A percentile compares a stretch with the other conserved stretches of the same genome.
These are phyloP conservation scores for Odobenus rosmarus DNA, from an alignment of 2,113 vertebrate genomes.

Conservation along the genomic window DNA sequence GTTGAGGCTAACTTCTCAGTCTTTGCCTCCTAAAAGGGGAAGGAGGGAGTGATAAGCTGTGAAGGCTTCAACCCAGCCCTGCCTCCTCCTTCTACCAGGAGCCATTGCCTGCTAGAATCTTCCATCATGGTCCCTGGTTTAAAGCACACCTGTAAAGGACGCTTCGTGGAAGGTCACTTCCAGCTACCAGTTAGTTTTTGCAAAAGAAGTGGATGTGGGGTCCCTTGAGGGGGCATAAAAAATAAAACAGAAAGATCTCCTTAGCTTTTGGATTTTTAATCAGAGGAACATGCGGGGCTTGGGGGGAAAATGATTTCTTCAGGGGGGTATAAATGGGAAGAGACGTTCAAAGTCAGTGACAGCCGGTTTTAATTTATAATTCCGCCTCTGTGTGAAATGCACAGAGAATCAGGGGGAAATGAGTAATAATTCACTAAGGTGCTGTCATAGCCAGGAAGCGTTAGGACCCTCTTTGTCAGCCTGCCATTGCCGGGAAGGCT, in stretches of 20 bases:
- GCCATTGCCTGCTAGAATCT: neutral
- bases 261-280: slow-evolving; percentile 82
- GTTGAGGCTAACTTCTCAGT: neutral
- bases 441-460: slow-evolving; percentile 73
- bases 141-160: slow-evolving; percentile 31
- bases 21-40: neutral
- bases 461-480: slow-evolving; percentile 43
- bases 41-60: fast-evolving
- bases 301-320: slow-evolving; percentile 73
- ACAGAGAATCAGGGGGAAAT: slow-evolving; percentile 67
- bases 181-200: slow-evolving; percentile 72
- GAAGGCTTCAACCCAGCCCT: neutral
- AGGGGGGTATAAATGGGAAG: slow-evolving; percentile 78
- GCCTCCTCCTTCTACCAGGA: neutral
- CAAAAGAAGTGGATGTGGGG: slow-evolving; percentile 70
- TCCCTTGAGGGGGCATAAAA: slow-evolving; percentile 75
- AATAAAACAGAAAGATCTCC: slow-evolving; percentile 75
- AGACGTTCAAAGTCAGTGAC: slow-evolving; percentile 78
- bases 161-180: slow-evolving; percentile 59
- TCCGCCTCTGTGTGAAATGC: slow-evolving; percentile 75
- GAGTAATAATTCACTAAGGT: slow-evolving; percentile 77
- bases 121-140: neutral
- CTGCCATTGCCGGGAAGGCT: slow-evolving; percentile 30
- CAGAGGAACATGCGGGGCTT: slow-evolving; percentile 68
- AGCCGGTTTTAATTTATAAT: slow-evolving; percentile 81